Evolutionary conservation across 1,140 invertebrate species (phyloP), one percentile per base, ranked within the genome.

Genomic region (Lasaia peninsularis): DNA sequence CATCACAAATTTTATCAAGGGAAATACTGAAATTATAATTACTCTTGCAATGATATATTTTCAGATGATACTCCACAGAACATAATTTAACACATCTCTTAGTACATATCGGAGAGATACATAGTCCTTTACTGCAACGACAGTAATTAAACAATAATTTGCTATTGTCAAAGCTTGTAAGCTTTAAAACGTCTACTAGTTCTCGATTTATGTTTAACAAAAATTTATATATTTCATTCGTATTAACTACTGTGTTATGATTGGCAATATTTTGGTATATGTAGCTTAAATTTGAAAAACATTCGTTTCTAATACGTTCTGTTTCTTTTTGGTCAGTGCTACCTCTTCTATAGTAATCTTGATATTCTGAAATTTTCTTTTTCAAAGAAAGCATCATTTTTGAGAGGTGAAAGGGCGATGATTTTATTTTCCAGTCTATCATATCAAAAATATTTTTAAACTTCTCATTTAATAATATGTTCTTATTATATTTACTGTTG

Each of bases 161-260:
- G 2, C 67, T 69, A 53, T 84, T 87, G 2, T 80, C 84, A 1
- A 73, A 76, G 48, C 76, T 53, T 3, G 75, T 72, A 4, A 37
- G 49, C 51, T 84, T 87, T 34, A 87, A 58, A 2, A 74, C 74
- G 7, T 32, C 31, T 3, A 75, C 61, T 49, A 87, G 56, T 9
- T 75, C 73, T 50, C 77, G 58, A 48, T 78, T 83, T 7, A 85
- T 16, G 1, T 60, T 37, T 16, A 69, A 5, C 4, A 86, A 66
- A 60, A 73, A 77, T 11, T 59, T 12, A 56, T 80, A 73, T 11
- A 62, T 44, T 10, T 75, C 68, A 9, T 79, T 73, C 9, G 73
- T 54, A 4, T 63, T 55, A 6, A 57, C n/a, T 28, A 50, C 62
- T 14, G 56, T 28, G 4, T 68, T 61, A 24, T 60, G 52, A 51